Conservation (phyloP, 1,140 invertebrate species). For the Hyphantria cunea region DNA sequence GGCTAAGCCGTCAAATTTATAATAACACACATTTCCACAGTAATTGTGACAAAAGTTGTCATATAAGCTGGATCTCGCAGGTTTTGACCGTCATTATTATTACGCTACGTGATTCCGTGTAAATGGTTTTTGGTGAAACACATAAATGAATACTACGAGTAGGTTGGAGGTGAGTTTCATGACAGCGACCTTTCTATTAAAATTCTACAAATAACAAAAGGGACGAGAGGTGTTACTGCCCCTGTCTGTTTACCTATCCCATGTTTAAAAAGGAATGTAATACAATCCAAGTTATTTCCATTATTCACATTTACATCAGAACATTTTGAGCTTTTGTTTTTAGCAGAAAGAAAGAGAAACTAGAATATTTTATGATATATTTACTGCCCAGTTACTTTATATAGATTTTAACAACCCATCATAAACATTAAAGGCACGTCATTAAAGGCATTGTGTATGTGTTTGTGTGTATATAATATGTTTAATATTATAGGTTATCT, state of each 20-base stretch:
- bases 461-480: too few relatives aligned
- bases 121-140: slow-evolving; percentile 30
- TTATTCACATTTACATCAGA: slow-evolving; percentile 50
- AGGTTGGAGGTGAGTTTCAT: slow-evolving; percentile 13
- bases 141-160: slow-evolving; percentile 20
- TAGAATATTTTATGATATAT: too few relatives aligned
- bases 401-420: too few relatives aligned
- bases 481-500: too few relatives aligned
- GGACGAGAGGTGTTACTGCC: slow-evolving; percentile 59
- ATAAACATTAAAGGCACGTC: too few relatives aligned
- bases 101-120: slow-evolving; percentile 14
- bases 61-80: slow-evolving; percentile 20
- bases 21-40: slow-evolving; percentile 20
- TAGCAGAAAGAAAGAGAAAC: background rate
- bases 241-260: slow-evolving; percentile 66
- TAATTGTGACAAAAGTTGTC: slow-evolving; percentile 19
- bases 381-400: too few relatives aligned
- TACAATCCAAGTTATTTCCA: slow-evolving; percentile 74
- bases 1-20: slow-evolving; percentile 19
- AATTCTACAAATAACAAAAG: slow-evolving; percentile 77
- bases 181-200: slow-evolving; percentile 64
- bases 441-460: too few relatives aligned
- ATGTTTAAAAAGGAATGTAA: slow-evolving; percentile 73
- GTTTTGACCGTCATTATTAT: slow-evolving; percentile 27
- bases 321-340: slow-evolving; percentile 10